A percentile compares a stretch with the other conserved stretches of the same genome.
phyloP scores from a whole-genome alignment of 2,888 invertebrate genomes.

The Microplitis deprimator region DNA sequence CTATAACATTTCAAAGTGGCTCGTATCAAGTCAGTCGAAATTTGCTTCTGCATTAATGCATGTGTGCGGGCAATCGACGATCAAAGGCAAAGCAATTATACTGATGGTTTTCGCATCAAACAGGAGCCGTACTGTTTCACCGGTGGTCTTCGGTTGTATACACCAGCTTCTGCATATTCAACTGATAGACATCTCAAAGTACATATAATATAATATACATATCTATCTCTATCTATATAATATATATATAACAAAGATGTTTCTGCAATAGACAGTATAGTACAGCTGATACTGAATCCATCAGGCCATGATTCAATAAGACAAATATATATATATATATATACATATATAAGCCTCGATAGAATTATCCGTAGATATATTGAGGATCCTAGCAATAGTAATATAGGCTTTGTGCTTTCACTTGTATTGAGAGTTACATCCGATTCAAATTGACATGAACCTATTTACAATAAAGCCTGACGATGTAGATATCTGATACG shows the following conservation, averaged over 20 bases:
- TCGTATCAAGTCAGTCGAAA: slow-evolving; percentile 39
- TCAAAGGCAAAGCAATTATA: slow-evolving; percentile 36
- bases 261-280: not conserved
- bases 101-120: slow-evolving; percentile 36
- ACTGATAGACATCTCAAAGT: slow-evolving; percentile 28
- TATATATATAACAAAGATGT: slow-evolving; percentile 6
- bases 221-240: not conserved
- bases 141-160: slow-evolving; percentile 11
- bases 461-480: slow-evolving; percentile 1
- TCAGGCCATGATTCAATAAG: not conserved
- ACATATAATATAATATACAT: not conserved
- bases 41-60: slow-evolving; percentile 46
- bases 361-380: not conserved
- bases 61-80: slow-evolving; percentile 39
- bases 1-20: slow-evolving; percentile 23
- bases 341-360: not conserved
- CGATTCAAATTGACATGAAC: slow-evolving; percentile 1
- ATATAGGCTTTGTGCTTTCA: not conserved
- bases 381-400: not conserved
- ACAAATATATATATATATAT: not conserved
- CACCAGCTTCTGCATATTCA: not conserved
- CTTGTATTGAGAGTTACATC: not conserved
- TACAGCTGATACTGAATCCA: slow-evolving; percentile 14
- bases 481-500: not conserved
- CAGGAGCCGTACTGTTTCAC: not conserved